These are phyloP conservation scores for Cotesia glomerata DNA, from an alignment of 1,140 invertebrate genomes.

Conservation along the genomic window DNA sequence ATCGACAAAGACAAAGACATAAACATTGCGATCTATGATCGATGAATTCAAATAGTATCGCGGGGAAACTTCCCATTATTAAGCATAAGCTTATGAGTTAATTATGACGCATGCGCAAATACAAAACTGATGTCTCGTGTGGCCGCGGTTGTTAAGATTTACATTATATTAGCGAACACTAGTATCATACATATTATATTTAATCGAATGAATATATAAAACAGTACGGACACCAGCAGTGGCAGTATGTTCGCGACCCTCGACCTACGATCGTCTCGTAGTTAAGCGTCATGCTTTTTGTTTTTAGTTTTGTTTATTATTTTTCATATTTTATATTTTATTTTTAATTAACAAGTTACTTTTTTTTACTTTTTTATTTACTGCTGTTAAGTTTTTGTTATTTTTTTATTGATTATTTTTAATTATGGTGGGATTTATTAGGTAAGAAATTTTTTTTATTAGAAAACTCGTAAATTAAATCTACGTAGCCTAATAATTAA, in stretches of 20 bases:
- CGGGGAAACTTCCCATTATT: background rate
- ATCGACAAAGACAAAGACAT: background rate
- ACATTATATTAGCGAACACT: too few relatives aligned
- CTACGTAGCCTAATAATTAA: too few relatives aligned
- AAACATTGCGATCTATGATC: background rate
- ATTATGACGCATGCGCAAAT: conserved; percentile 28
- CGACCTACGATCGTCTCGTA: conserved; percentile 25
- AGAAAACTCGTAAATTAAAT: too few relatives aligned
- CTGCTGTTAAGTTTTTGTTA: background rate
- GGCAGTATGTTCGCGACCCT: conserved; percentile 44
- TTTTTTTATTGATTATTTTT: background rate
- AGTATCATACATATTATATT: too few relatives aligned
- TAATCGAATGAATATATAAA: conserved; percentile 2
- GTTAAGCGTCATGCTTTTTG: conserved; percentile 1
- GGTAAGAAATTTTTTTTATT: conserved; percentile 37
- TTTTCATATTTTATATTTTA: background rate
- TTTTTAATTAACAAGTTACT: background rate
- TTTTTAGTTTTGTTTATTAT: background rate
- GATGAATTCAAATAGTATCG: too few relatives aligned
- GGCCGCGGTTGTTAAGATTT: too few relatives aligned
- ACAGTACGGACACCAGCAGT: conserved; percentile 6
- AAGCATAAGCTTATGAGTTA: background rate
- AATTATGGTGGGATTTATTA: conserved; percentile 51
- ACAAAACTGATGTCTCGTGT: conserved; percentile 12
- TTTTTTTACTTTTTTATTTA: background rate